Evolutionary conservation across 1,140 invertebrate species (phyloP).

Genomic region (Ladona fulva): DNA sequence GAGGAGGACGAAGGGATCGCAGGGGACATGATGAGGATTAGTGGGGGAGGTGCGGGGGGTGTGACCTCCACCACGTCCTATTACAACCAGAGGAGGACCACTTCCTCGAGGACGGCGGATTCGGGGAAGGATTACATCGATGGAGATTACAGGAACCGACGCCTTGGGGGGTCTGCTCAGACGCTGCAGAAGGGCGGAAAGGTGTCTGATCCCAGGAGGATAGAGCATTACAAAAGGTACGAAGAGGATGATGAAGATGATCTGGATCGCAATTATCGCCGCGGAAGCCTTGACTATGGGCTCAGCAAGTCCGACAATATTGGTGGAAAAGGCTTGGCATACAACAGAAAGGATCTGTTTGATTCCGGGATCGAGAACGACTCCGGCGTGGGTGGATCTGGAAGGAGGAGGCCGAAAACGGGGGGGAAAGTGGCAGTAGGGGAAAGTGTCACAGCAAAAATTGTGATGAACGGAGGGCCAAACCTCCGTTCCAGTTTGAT

Average conservation of each 20-base stretch:
- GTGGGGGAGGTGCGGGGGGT: background rate
- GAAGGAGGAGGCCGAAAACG: background rate
- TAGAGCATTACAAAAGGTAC: background rate
- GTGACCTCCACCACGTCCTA: background rate
- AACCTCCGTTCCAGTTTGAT: background rate
- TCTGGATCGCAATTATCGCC: slow-evolving; percentile 52
- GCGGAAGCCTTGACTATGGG: slow-evolving; percentile 23
- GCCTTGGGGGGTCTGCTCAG: background rate
- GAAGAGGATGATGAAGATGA: slow-evolving; percentile 54
- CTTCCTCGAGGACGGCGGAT: background rate
- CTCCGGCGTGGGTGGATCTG: slow-evolving; percentile 32
- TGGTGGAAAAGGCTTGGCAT: slow-evolving; percentile 10
- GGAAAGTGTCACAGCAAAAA: background rate
- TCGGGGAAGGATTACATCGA: background rate
- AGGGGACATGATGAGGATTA: background rate
- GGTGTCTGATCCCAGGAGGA: background rate
- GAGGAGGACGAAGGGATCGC: slow-evolving; percentile 1
- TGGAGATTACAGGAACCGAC: background rate
- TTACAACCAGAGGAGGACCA: background rate
- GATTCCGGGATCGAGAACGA: slow-evolving; percentile 73
- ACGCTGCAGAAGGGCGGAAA: background rate
- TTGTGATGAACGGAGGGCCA: background rate
- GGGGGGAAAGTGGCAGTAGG: background rate
- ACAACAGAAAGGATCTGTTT: slow-evolving; percentile 45
- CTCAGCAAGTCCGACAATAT: slow-evolving; percentile 15